Percentiles rank a stretch among this genome's conserved stretches.
Conservation (phyloP, 2,888 invertebrate genomes). For the Eupithecia subfuscata region DNA sequence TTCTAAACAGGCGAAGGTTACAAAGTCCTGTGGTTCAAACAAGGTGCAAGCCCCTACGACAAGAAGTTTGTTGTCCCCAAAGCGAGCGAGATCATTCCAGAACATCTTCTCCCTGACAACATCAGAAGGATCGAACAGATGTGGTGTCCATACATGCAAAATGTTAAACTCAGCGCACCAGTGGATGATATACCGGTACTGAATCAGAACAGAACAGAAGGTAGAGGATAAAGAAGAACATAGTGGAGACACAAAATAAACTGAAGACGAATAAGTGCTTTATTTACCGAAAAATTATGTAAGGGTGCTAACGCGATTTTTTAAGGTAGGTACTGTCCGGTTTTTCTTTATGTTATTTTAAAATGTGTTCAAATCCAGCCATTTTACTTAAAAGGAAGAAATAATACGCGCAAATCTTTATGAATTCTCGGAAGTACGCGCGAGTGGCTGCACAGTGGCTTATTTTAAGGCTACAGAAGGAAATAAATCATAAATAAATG, state of each 20-base stretch:
- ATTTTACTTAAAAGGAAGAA: too few relatives aligned
- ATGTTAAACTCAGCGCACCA: background rate
- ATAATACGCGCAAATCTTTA: too few relatives aligned
- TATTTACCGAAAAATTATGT: background rate
- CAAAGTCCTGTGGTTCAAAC: background rate
- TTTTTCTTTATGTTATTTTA: background rate
- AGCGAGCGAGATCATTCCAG: background rate
- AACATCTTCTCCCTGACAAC: slow-evolving; percentile 3
- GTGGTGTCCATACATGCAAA: slow-evolving; percentile 4
- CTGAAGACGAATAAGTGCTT: background rate
- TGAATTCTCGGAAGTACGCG: too few relatives aligned
- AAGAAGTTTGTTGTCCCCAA: background rate
- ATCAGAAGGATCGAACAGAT: slow-evolving; percentile 1
- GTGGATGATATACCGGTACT: background rate
- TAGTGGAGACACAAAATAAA: background rate
- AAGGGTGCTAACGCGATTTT: background rate
- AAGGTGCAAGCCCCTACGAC: background rate
- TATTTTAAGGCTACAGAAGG: too few relatives aligned
- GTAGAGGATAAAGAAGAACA: background rate
- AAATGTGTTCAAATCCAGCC: too few relatives aligned
- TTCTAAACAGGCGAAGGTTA: background rate
- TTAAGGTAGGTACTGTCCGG: background rate
- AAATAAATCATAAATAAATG: too few relatives aligned
- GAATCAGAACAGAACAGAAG: background rate
- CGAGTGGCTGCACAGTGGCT: too few relatives aligned